phyloP scores from a whole-genome alignment of 2,888 invertebrate genomes.

The Apamea sordens region DNA sequence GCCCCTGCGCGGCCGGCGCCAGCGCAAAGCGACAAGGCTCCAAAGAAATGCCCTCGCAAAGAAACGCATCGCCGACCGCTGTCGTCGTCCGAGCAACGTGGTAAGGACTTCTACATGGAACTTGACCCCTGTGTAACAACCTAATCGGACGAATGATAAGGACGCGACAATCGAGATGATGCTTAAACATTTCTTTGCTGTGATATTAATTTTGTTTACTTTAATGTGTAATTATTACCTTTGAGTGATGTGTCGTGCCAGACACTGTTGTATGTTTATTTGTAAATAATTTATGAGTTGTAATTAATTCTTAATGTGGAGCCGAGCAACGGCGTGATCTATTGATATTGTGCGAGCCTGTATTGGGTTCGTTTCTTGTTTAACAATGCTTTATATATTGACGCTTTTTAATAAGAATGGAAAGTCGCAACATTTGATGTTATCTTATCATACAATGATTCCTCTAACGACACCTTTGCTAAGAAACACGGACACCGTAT shows the following conservation, averaged over 20 bases:
- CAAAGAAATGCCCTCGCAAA: conserved; percentile 36
- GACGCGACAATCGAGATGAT: conserved; percentile 64
- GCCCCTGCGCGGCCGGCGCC: conserved; percentile 58
- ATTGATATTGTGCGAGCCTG: conserved; percentile 58
- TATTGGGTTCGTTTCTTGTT: conserved; percentile 51
- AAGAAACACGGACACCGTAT: conserved; percentile 28
- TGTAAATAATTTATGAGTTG: conserved; percentile 79
- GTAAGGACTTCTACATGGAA: conserved; percentile 69
- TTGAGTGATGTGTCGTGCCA: conserved; percentile 78
- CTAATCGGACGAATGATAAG: conserved; percentile 55
- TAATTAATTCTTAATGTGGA: conserved; percentile 71
- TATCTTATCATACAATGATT: conserved; percentile 39
- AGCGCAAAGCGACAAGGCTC: conserved; percentile 40
- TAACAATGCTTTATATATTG: conserved; percentile 62
- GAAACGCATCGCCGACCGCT: conserved; percentile 41
- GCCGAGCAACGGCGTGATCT: conserved; percentile 59
- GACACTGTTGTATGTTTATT: conserved; percentile 77
- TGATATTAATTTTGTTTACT: conserved; percentile 86
- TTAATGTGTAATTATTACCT: conserved; percentile 79
- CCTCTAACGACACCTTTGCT: conserved; percentile 42
- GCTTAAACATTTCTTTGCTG: conserved; percentile 85
- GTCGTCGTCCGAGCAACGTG: conserved; percentile 49
- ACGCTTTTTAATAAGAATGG: conserved; percentile 56
- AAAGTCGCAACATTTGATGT: conserved; percentile 47
- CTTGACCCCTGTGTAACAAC: conserved; percentile 69